A percentile compares a stretch with the other conserved stretches of the same genome.
Conservation (phyloP, 2,797 vertebrate genomes). For the Varecia variegata region DNA sequence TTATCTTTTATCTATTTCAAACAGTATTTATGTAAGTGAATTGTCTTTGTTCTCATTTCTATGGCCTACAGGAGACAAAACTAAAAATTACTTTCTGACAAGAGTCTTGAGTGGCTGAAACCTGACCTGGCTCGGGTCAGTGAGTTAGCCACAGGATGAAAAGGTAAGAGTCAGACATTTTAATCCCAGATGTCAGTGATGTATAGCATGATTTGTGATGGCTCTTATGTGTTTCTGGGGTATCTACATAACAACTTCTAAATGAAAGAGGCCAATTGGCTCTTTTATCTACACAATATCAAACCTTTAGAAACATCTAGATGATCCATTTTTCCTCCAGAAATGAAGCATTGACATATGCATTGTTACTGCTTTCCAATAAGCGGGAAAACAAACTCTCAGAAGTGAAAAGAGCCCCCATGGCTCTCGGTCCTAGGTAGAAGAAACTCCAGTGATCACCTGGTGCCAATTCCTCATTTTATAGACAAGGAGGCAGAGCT, state of each 20-base stretch:
- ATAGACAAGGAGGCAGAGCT: neutral
- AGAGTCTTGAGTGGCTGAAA: neutral
- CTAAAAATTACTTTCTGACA: conserved; percentile 20
- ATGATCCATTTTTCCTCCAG: neutral
- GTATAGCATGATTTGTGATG: neutral
- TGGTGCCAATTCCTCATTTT: neutral
- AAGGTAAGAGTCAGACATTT: neutral
- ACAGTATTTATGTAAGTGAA: neutral
- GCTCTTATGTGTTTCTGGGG: neutral
- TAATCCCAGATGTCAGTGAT: neutral
- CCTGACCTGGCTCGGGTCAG: neutral
- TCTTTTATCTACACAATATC: neutral
- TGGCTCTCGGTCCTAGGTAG: neutral
- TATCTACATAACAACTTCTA: neutral
- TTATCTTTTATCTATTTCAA: conserved; percentile 10
- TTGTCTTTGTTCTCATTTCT: neutral
- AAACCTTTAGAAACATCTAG: neutral
- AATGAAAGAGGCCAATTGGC: neutral
- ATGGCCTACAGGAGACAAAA: neutral
- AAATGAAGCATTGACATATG: neutral
- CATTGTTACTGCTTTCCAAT: neutral
- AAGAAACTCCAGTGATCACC: neutral
- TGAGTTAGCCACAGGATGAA: conserved; percentile 6
- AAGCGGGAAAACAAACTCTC: conserved; percentile 1
- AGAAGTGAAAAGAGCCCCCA: neutral